Conservation (phyloP, 2,888 invertebrate genomes). For the Gastracanthus pulcherrimus region DNA sequence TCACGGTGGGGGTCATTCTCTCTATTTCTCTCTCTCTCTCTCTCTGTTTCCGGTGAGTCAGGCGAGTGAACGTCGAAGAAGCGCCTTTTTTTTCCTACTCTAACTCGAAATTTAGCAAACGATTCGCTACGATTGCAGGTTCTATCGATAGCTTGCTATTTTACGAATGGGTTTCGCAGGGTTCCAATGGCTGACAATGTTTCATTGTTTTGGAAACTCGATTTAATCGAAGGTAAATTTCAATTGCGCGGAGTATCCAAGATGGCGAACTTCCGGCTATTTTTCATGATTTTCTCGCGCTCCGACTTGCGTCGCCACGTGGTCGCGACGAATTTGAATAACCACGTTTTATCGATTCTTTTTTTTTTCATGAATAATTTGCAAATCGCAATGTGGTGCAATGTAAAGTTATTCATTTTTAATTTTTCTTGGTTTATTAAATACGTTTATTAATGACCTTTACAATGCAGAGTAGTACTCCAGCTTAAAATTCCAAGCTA, state of each 20-base stretch:
- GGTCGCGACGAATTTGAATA: conserved; percentile 1
- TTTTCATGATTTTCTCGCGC: neutral
- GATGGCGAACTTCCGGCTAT: conserved; percentile 34
- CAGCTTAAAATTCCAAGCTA: neutral
- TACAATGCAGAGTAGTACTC: neutral
- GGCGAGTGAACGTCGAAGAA: conserved; percentile 2
- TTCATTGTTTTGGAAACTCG: neutral
- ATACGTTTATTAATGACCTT: neutral
- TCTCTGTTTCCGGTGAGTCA: conserved; percentile 52
- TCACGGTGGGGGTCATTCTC: neutral
- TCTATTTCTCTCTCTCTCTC: no score
- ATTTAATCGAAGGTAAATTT: neutral
- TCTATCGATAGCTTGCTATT: no score
- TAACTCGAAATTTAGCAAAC: neutral
- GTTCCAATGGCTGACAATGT: neutral
- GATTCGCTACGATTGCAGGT: neutral
- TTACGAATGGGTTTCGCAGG: neutral
- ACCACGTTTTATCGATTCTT: neutral
- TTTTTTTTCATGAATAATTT: neutral
- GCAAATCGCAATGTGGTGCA: no score
- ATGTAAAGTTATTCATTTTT: neutral
- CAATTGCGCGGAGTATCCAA: neutral
- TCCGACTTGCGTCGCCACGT: conserved; percentile 6
- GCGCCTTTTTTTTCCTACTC: neutral
- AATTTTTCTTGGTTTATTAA: neutral